A percentile compares a stretch with the other conserved stretches of the same genome.
Evolutionary conservation across 1,140 invertebrate genomes (phyloP).

Genomic region (Saccostrea echinata): DNA sequence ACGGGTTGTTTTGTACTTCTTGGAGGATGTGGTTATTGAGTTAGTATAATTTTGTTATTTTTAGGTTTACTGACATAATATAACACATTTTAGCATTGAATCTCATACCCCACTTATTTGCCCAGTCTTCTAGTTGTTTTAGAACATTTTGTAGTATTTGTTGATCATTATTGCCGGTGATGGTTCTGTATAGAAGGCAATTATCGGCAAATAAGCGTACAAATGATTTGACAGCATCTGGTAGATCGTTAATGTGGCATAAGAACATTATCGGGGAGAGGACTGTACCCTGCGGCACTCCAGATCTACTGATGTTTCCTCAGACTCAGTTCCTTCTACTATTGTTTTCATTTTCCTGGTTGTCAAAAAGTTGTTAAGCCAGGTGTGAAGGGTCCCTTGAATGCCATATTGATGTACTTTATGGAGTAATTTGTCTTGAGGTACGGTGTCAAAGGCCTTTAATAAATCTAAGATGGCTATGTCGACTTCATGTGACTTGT

Average conservation of each 20-base stretch:
- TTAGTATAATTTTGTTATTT: too few species aligned
- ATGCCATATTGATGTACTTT: too few species aligned
- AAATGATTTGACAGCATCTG: slow-evolving; percentile 54
- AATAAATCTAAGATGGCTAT: too few species aligned
- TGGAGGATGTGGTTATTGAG: too few species aligned
- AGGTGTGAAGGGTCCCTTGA: slow-evolving; percentile 37
- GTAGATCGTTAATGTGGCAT: slow-evolving; percentile 60
- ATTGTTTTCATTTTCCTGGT: slow-evolving; percentile 50
- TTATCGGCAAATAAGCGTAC: slow-evolving; percentile 63
- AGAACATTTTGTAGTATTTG: slow-evolving; percentile 61
- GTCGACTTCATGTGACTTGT: too few species aligned
- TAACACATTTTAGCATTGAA: slow-evolving; percentile 58
- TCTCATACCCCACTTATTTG: slow-evolving; percentile 57
- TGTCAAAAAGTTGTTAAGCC: slow-evolving; percentile 48
- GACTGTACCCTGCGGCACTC: slow-evolving; percentile 57
- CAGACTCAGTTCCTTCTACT: slow-evolving; percentile 53
- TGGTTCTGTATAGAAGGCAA: slow-evolving; percentile 57
- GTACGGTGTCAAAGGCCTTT: too few species aligned
- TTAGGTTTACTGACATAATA: slow-evolving; percentile 45
- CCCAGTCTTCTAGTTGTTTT: too few species aligned
- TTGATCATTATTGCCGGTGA: slow-evolving; percentile 53
- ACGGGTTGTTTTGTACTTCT: too few species aligned
- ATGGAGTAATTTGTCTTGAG: too few species aligned
- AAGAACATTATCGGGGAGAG: slow-evolving; percentile 50
- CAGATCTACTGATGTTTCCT: slow-evolving; percentile 41